These are phyloP conservation scores for Macrosoma leucophasiata DNA, from an alignment of 2,888 invertebrate species.

Conservation along the genomic window DNA sequence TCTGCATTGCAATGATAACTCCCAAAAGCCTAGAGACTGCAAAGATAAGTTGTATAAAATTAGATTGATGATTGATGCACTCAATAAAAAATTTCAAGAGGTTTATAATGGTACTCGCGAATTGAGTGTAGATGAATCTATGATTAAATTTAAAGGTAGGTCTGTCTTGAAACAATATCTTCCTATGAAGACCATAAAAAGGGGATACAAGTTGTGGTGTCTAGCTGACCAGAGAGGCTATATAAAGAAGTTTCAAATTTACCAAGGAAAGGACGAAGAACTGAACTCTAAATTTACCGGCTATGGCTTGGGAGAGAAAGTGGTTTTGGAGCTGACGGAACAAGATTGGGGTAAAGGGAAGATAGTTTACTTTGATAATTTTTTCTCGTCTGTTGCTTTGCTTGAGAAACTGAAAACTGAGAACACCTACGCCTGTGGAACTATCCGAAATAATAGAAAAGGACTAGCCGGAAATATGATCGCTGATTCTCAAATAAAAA, in stretches of 20 bases:
- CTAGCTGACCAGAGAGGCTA: conserved; percentile 21
- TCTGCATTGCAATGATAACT: conserved; percentile 5
- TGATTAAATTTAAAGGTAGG: conserved; percentile 26
- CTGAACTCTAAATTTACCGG: conserved; percentile 18
- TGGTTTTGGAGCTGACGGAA: conserved; percentile 23
- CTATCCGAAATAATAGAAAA: conserved; percentile 19
- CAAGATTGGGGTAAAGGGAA: conserved; percentile 21
- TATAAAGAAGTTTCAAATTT: conserved; percentile 24
- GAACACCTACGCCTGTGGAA: conserved; percentile 21
- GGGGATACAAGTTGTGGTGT: conserved; percentile 30
- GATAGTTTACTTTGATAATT: conserved; percentile 26
- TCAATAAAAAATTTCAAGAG: conserved; percentile 20
- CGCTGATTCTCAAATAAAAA: conserved; percentile 22
- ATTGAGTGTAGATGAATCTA: conserved; percentile 25
- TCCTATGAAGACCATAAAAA: conserved; percentile 34
- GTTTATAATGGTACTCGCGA: conserved; percentile 21
- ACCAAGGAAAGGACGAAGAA: conserved; percentile 24
- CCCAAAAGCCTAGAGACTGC: conserved; percentile 2
- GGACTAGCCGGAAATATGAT: conserved; percentile 20
- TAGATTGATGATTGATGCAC: conserved; percentile 14
- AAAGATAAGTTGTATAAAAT: conserved; percentile 12
- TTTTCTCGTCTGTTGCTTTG: conserved; percentile 27
- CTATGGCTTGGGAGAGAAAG: conserved; percentile 21
- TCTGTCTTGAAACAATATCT: conserved; percentile 32
- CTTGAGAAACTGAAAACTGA: conserved; percentile 24